phyloP scores from a whole-genome alignment of 2,888 invertebrate species.

The Alloplasta piceator region DNA sequence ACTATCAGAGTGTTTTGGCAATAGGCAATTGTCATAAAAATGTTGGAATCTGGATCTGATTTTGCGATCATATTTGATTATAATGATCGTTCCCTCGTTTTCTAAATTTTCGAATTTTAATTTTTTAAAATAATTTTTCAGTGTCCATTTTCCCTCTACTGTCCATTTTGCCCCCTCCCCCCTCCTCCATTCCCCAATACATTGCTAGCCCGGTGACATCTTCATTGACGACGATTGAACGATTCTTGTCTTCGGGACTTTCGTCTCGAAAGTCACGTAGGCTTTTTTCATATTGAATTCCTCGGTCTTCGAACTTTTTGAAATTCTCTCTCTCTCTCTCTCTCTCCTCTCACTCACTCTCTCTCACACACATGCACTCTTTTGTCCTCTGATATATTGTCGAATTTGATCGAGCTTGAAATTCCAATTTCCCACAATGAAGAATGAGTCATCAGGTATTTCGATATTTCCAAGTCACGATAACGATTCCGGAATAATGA shows the following conservation, averaged over 20 bases:
- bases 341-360: conserved; percentile 26
- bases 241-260: conserved; percentile 27
- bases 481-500: neutral
- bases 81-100: too few species aligned
- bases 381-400: neutral
- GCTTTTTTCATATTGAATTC: conserved; percentile 60
- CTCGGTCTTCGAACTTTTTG: conserved; percentile 30
- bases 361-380: neutral
- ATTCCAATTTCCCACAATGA: neutral
- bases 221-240: conserved; percentile 40
- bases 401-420: neutral
- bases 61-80: too few species aligned
- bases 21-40: too few species aligned
- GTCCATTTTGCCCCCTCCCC: too few species aligned
- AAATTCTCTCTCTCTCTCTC: conserved; percentile 5
- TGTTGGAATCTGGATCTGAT: too few species aligned
- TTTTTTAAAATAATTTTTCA: too few species aligned
- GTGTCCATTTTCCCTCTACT: too few species aligned
- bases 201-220: conserved; percentile 15
- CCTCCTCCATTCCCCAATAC: neutral
- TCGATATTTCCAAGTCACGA: neutral
- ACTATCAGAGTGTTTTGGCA: too few species aligned
- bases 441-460: too few species aligned
- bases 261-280: conserved; percentile 59
- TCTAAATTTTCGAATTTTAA: too few species aligned